phyloP scores from a whole-genome alignment of 1,140 invertebrate genomes.

The Drosophila grimshawi region DNA sequence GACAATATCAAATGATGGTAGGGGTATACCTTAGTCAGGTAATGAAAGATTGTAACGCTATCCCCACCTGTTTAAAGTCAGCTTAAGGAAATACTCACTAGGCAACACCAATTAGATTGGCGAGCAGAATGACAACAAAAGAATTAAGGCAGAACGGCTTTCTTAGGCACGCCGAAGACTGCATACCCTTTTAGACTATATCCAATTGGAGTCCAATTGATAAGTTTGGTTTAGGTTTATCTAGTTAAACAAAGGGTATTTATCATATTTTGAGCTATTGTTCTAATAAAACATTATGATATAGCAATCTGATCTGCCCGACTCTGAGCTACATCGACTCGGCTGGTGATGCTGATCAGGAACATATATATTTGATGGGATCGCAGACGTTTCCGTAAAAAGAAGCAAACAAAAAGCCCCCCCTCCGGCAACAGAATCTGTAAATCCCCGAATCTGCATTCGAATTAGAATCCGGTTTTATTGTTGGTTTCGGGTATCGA shows the following conservation, averaged over 20 bases:
- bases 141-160: no score
- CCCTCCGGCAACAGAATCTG: neutral
- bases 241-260: no score
- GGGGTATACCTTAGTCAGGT: slow-evolving; percentile 5
- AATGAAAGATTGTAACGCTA: neutral
- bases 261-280: no score
- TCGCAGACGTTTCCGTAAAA: neutral
- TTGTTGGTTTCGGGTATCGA: slow-evolving; percentile 6
- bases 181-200: no score
- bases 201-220: no score
- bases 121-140: neutral
- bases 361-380: no score
- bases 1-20: neutral
- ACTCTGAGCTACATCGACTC: no score
- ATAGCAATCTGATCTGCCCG: no score
- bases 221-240: no score
- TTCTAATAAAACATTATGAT: no score
- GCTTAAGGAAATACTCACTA: slow-evolving; percentile 67
- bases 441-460: slow-evolving; percentile 23
- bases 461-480: slow-evolving; percentile 48
- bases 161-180: no score
- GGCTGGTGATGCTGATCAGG: no score
- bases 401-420: neutral
- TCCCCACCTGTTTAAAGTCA: slow-evolving; percentile 22
- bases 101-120: slow-evolving; percentile 34